phyloP scores from a whole-genome alignment of 35 echinoderm and acorn worm genomes.

The Eucidaris tribuloides region DNA sequence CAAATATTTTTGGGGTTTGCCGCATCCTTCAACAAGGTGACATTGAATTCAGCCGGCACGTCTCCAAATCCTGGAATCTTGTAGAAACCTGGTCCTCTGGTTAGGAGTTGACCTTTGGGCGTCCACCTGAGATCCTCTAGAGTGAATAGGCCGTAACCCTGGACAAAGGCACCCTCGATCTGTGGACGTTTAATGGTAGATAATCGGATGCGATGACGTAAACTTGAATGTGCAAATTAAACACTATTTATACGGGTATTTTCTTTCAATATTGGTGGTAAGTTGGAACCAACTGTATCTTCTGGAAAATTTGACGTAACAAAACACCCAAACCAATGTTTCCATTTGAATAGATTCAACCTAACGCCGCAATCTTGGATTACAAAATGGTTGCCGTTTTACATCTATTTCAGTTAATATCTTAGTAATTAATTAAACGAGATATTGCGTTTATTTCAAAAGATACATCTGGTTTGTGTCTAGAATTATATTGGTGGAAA shows the following conservation, averaged over 20 bases:
- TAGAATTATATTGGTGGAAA: too few species aligned
- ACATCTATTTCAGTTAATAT: too few species aligned
- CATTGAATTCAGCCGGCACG: slow-evolving; percentile 79
- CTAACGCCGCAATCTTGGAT: too few species aligned
- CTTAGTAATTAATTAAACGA: too few species aligned
- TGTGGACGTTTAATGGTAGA: background rate
- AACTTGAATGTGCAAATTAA: background rate
- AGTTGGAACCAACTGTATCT: background rate
- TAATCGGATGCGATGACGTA: background rate
- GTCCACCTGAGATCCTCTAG: slow-evolving; percentile 71
- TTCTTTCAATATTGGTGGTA: background rate
- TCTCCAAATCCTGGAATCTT: slow-evolving; percentile 81
- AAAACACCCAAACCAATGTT: too few species aligned
- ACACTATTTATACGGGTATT: background rate
- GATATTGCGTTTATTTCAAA: too few species aligned
- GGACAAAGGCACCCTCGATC: slow-evolving; percentile 89
- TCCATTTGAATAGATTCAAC: too few species aligned
- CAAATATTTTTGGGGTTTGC: slow-evolving; percentile 61
- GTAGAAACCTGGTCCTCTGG: slow-evolving; percentile 75
- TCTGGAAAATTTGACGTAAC: background rate
- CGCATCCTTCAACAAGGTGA: slow-evolving; percentile 49
- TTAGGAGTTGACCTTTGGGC: slow-evolving; percentile 62
- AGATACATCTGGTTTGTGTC: too few species aligned
- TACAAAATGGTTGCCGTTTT: too few species aligned
- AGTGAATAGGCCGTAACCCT: slow-evolving; percentile 84